These are phyloP conservation scores for Schizopygopsis malacanthus DNA, from an alignment of 2,797 vertebrate species.

Conservation along the genomic window DNA sequence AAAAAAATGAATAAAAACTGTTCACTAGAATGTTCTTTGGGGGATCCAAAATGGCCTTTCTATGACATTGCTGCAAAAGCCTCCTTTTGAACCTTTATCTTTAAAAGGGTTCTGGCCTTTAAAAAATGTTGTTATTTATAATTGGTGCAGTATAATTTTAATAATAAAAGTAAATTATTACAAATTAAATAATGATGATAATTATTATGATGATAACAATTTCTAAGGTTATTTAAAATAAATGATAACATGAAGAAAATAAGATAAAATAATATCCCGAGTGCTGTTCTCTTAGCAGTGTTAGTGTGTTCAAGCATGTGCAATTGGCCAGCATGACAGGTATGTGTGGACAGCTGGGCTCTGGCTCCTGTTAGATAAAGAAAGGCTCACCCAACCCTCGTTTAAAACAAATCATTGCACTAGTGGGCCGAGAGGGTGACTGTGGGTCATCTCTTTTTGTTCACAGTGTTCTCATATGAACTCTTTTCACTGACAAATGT, in stretches of 20 bases:
- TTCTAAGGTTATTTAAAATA: background rate
- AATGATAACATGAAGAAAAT: background rate
- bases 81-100: background rate
- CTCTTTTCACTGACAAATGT: background rate
- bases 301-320: conserved; percentile 19
- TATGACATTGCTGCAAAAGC: background rate
- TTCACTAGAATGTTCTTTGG: background rate
- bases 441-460: conserved; percentile 12
- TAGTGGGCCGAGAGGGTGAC: conserved; percentile 3
- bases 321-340: conserved; percentile 47
- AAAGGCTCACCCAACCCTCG: conserved; percentile 36
- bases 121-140: no score
- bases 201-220: background rate
- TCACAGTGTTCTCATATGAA: conserved; percentile 1
- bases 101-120: background rate
- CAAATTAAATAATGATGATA: background rate
- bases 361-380: conserved; percentile 39
- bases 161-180: no score
- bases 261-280: background rate
- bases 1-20: background rate
- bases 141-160: background rate
- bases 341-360: conserved; percentile 24
- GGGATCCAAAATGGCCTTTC: background rate
- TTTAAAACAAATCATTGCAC: conserved; percentile 43
- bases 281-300: background rate